Evolutionary conservation across 2,888 invertebrate species (phyloP).

Genomic region (Brachyopa scutellaris): DNA sequence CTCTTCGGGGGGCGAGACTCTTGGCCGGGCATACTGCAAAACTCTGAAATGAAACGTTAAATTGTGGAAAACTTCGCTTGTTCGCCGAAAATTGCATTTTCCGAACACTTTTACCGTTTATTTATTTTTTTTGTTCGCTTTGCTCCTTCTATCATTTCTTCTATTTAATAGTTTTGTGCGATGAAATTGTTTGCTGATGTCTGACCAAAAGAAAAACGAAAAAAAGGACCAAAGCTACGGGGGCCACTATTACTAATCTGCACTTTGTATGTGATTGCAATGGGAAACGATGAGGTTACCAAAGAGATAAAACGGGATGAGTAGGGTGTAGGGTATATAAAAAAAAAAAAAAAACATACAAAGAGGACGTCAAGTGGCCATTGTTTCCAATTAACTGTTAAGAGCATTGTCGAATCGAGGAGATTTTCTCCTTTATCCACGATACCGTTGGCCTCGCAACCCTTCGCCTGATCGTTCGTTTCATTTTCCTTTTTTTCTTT

Average conservation of each 20-base stretch:
- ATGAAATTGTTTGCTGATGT: slow-evolving; percentile 65
- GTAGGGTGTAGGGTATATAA: slow-evolving; percentile 8
- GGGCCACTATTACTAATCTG: slow-evolving; percentile 65
- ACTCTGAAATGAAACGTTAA: slow-evolving; percentile 41
- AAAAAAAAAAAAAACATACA: neutral
- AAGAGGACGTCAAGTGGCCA: slow-evolving; percentile 60
- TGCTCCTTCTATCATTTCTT: slow-evolving; percentile 2
- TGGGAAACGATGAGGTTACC: slow-evolving; percentile 62
- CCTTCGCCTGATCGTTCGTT: too few relatives aligned
- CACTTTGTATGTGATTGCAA: slow-evolving; percentile 69
- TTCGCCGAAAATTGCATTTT: slow-evolving; percentile 59
- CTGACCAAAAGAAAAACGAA: slow-evolving; percentile 2
- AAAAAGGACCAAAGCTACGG: slow-evolving; percentile 3
- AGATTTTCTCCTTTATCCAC: slow-evolving; percentile 54
- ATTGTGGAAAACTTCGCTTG: slow-evolving; percentile 44
- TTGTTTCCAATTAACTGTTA: slow-evolving; percentile 73
- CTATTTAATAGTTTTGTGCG: slow-evolving; percentile 59
- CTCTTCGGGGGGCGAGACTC: neutral
- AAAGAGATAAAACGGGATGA: slow-evolving; percentile 46
- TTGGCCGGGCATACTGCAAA: neutral
- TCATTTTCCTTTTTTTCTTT: too few relatives aligned
- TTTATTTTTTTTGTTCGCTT: neutral
- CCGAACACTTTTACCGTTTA: slow-evolving; percentile 23
- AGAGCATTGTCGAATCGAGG: slow-evolving; percentile 69
- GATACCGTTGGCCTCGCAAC: slow-evolving; percentile 28